Evolutionary conservation across 2,113 vertebrate genomes (phyloP), one percentile per base, ranked within the genome.

Genomic region (Patagioenas fasciata): DNA sequence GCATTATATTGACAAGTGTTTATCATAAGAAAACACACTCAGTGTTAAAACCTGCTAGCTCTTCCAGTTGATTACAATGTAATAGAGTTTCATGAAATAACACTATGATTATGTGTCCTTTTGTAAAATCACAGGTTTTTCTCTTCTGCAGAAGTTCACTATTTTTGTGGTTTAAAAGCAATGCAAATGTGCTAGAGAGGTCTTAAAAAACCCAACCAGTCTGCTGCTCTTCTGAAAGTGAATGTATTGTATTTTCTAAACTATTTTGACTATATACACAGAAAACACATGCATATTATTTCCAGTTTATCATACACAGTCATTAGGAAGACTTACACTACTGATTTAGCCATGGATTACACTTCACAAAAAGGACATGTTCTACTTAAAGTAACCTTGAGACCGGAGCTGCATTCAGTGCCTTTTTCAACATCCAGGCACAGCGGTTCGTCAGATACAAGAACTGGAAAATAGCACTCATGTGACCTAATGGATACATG

Each of bases 1-100:
- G 26, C 51, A 83, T 88, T 89, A 48, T 85, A 91, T 85, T 84
- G 93, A 96, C 88, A 81, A 94, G 89, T 70, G 71, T 93, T 96
- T 94, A 88, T 90, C 89, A 23, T 87, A 89, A 67, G 87, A 94
- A 95, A 95, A 90, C 83, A 83, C 47, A 62, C 36, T 64, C 40
- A 25, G 80, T 1, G 1, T 84, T 95, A 89, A 81, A 96, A 56
- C 53, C 83, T 75, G 38, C 48, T 36, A 75, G 65, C 78, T 82
- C 65, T 96, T 86, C 57, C 24, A 89, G 71, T 25, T 61, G 82
- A 88, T 91, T 91, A 50, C 36, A 60, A 4, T 42, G 38, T 47
- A 79, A 91, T 10, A 32, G 5, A 42, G 42, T 88, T 89, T 80
- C 85, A 89, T 53, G 64, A 60, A 80, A 56, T 60, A 83, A 50